Evolutionary conservation across 2,113 vertebrate species (phyloP).

Genomic region (Xiphias gladius): DNA sequence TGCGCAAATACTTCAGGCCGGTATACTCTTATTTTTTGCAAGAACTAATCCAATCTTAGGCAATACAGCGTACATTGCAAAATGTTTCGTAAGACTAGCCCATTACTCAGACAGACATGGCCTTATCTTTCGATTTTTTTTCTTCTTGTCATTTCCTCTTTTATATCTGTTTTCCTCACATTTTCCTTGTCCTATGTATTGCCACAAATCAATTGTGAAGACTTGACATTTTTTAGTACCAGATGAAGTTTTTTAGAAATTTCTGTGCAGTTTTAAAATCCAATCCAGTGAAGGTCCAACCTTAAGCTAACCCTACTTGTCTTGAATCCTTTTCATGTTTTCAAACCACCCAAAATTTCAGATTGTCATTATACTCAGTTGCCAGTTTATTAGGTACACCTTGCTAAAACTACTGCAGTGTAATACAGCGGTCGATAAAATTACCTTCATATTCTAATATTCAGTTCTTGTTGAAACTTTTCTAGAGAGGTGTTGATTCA

Average conservation of each 20-base stretch:
- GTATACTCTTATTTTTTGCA: no score
- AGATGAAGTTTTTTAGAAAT: neutral
- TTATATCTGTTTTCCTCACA: neutral
- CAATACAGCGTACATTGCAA: neutral
- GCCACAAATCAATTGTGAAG: neutral
- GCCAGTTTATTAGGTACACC: no score
- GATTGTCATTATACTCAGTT: no score
- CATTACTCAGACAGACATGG: neutral
- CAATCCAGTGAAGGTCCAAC: neutral
- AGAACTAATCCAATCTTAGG: no score
- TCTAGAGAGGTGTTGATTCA: neutral
- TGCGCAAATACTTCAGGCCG: neutral
- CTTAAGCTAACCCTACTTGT: neutral
- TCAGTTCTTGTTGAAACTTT: neutral
- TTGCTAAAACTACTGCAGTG: no score
- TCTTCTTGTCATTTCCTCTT: neutral
- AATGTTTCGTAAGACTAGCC: neutral
- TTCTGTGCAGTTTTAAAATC: neutral
- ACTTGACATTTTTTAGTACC: neutral
- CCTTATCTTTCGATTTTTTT: conserved; percentile 1
- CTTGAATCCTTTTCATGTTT: no score
- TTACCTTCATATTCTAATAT: no score
- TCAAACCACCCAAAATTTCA: no score
- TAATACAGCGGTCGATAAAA: neutral
- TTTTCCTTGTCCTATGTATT: neutral